These are phyloP conservation scores for Halcyon malimbica DNA, from an alignment of 2,113 vertebrate genomes.

Conservation along the genomic window DNA sequence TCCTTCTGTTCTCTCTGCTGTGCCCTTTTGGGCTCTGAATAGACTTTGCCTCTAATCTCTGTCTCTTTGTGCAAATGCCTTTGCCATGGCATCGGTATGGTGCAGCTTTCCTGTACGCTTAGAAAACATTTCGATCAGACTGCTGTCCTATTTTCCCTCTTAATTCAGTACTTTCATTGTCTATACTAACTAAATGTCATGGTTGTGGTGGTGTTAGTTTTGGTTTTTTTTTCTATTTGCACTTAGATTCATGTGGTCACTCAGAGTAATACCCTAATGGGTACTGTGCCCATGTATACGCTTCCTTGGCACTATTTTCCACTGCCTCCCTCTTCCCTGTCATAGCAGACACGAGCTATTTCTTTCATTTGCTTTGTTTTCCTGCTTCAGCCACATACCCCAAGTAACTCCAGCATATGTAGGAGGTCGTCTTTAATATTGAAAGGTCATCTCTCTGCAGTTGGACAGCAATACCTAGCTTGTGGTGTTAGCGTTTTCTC, in stretches of 20 bases:
- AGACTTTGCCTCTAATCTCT: background rate
- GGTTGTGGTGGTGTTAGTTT: no score
- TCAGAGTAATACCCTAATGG: background rate
- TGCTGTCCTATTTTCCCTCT: background rate
- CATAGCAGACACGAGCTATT: background rate
- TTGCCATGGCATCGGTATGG: background rate
- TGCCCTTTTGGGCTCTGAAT: background rate
- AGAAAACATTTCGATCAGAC: background rate
- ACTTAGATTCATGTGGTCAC: background rate
- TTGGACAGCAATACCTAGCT: background rate
- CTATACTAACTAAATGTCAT: background rate
- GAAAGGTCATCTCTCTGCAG: constrained; percentile 26
- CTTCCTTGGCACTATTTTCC: background rate
- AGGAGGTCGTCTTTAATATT: background rate
- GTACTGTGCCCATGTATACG: background rate
- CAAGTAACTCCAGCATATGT: background rate
- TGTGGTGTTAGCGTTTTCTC: background rate
- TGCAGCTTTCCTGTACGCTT: background rate
- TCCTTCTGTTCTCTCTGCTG: fast-evolving
- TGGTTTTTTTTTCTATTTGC: background rate
- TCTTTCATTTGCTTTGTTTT: background rate
- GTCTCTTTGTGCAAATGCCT: background rate
- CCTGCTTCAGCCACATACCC: background rate
- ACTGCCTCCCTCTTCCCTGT: background rate
- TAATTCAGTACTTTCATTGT: background rate